Percentiles rank a stretch among this genome's conserved stretches.
phyloP scores from a whole-genome alignment of 2,797 vertebrate genomes.

The Acipenser ruthenus region DNA sequence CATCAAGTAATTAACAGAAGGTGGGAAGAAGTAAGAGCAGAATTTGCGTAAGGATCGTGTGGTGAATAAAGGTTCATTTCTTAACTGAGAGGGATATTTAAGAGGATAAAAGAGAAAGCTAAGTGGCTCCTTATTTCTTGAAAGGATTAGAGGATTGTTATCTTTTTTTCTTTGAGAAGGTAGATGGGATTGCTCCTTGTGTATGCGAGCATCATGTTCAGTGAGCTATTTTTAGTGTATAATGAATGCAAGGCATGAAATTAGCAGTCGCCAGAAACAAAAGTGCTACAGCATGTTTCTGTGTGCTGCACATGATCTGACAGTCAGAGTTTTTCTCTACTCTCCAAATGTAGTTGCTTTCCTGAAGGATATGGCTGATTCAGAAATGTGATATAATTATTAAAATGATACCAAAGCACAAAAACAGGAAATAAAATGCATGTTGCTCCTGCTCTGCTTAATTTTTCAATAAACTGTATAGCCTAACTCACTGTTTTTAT shows the following conservation, averaged over 20 bases:
- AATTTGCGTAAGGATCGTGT: slow-evolving; percentile 79
- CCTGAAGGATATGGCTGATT: too few species aligned
- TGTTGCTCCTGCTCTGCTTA: too few species aligned
- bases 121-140: slow-evolving; percentile 68
- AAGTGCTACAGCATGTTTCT: too few species aligned
- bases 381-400: too few species aligned
- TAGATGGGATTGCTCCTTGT: slow-evolving; percentile 42
- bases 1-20: slow-evolving; percentile 94
- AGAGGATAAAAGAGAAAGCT: slow-evolving; percentile 75
- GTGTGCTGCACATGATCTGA: too few species aligned
- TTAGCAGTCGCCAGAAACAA: not conserved
- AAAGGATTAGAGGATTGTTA: slow-evolving; percentile 84
- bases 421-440: too few species aligned
- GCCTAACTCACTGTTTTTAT: too few species aligned
- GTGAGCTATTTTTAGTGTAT: slow-evolving; percentile 43
- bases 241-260: slow-evolving; percentile 11
- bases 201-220: slow-evolving; percentile 52
- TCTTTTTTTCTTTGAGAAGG: slow-evolving; percentile 67
- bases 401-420: too few species aligned
- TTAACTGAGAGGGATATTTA: slow-evolving; percentile 80
- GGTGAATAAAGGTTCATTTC: slow-evolving; percentile 84
- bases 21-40: slow-evolving; percentile 71
- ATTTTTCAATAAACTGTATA: too few species aligned
- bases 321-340: too few species aligned
- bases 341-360: too few species aligned